Percentiles rank a stretch among this genome's conserved stretches.
phyloP scores from a whole-genome alignment of 1,140 invertebrate species.

The Caenorhabditis tropicalis region DNA sequence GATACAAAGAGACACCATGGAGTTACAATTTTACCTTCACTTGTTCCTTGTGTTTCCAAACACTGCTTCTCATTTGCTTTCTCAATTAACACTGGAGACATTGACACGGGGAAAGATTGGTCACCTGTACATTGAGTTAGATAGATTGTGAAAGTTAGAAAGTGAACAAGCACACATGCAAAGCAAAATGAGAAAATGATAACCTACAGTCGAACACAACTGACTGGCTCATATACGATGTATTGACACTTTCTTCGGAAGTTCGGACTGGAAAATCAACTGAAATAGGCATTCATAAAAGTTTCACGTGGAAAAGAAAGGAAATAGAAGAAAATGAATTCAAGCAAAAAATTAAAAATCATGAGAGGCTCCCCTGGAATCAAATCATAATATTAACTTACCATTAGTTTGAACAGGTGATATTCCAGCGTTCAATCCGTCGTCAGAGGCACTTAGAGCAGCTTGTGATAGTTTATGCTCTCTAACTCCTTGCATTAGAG shows the following conservation, averaged over 20 bases:
- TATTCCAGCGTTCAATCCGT: constrained; percentile 51
- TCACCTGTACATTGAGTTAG: constrained; percentile 25
- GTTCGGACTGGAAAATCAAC: constrained; percentile 18
- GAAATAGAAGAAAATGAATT: neutral
- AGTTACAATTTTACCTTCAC: neutral
- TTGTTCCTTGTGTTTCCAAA: constrained; percentile 14
- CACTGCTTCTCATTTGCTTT: neutral
- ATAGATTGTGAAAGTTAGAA: constrained; percentile 18
- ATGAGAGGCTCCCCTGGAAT: neutral
- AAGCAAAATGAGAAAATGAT: neutral
- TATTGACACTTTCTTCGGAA: constrained; percentile 35
- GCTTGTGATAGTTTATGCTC: constrained; percentile 50
- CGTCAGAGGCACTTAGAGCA: constrained; percentile 4
- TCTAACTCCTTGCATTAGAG: constrained; percentile 62
- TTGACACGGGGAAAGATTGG: neutral
- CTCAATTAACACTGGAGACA: neutral
- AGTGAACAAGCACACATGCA: neutral
- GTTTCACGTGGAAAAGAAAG: no score
- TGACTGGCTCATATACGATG: constrained; percentile 30
- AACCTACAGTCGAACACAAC: constrained; percentile 39
- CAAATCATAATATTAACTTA: neutral
- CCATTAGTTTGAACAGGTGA: neutral
- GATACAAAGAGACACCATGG: neutral
- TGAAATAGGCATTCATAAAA: neutral
- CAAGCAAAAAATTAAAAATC: neutral